Evolutionary conservation across 2,113 vertebrate species (phyloP), one percentile per base, ranked within the genome.

Genomic region (Oryzias javanicus): DNA sequence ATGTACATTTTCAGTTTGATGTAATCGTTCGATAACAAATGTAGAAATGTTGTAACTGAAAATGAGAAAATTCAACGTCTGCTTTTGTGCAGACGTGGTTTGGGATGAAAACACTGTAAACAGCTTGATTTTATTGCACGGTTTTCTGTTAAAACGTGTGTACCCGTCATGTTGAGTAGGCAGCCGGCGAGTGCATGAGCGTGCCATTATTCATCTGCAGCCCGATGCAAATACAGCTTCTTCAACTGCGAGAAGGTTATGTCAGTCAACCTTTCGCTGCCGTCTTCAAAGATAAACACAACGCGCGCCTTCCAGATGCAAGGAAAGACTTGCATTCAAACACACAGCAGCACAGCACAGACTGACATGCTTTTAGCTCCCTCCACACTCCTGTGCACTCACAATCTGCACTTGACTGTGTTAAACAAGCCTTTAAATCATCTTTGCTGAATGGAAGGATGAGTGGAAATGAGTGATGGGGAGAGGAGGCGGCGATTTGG

Each of bases 361-460:
- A 10, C 10, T 13, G 42, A 65, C 55, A 16, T 10, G 14, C 56
- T 35, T 15, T 25, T 29, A 53, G 19, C 20, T 40, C 41, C 27
- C 29, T 17, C 14, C 5, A 24, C 27, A 35, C 10, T 27, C 27
- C 49, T 49, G 48, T 40, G 59, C 56, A 55, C 48, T 42, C 50
- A 51, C 40, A 44, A 62, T 46, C 51, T 55, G 47, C 62, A 52
- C 42, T 55, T 68, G 62, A 60, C 64, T 49, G 59, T 70, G 66
- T 80, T 68, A 66, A 79, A 80, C 60, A 83, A 83, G 59, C 60
- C 49, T 54, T 80, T 64, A 80, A 82, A 80, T 84, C 74, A 73
- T 79, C 62, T 55, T 41, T 49, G 60, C 67, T 58, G 79, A 74
- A 80, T 4, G 66, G 42, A 55, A 53, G 63, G 67, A 74, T 62